A percentile compares a stretch with the other conserved stretches of the same genome.
phyloP scores from a whole-genome alignment of 2,888 invertebrate species.

The Monochamus alternatus region DNA sequence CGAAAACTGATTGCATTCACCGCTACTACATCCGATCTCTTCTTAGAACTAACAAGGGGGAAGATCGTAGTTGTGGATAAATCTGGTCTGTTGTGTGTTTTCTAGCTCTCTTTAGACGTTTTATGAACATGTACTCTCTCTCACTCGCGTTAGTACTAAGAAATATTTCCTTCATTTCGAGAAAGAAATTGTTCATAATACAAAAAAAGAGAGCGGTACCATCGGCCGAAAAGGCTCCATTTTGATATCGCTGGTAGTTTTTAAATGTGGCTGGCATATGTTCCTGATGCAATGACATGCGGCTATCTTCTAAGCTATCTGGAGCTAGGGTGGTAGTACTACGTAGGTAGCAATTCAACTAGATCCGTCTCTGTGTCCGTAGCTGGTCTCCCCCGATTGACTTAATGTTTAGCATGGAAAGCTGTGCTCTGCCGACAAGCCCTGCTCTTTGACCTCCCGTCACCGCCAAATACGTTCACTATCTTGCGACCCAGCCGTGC shows the following conservation, averaged over 20 bases:
- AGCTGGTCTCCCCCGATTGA: slow-evolving; percentile 27
- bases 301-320: slow-evolving; percentile 56
- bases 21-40: slow-evolving; percentile 1
- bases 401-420: slow-evolving; percentile 57
- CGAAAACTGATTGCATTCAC: slow-evolving; percentile 33
- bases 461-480: slow-evolving; percentile 26
- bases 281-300: slow-evolving; percentile 69
- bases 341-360: slow-evolving; percentile 29
- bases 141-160: not conserved
- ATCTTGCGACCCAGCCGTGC: slow-evolving; percentile 4
- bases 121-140: slow-evolving; percentile 24
- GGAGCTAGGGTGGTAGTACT: slow-evolving; percentile 40
- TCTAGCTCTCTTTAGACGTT: slow-evolving; percentile 17
- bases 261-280: slow-evolving; percentile 56
- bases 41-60: slow-evolving; percentile 2
- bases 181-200: slow-evolving; percentile 21
- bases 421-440: slow-evolving; percentile 66
- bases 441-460: slow-evolving; percentile 58
- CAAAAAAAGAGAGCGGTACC: slow-evolving; percentile 13
- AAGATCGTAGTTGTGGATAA: slow-evolving; percentile 15
- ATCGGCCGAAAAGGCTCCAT: slow-evolving; percentile 3
- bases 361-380: slow-evolving; percentile 31
- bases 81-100: slow-evolving; percentile 24
- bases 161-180: not conserved
- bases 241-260: slow-evolving; percentile 28